Evolutionary conservation across 1,140 invertebrate genomes (phyloP).

Genomic region (Rhopalosiphum padi): DNA sequence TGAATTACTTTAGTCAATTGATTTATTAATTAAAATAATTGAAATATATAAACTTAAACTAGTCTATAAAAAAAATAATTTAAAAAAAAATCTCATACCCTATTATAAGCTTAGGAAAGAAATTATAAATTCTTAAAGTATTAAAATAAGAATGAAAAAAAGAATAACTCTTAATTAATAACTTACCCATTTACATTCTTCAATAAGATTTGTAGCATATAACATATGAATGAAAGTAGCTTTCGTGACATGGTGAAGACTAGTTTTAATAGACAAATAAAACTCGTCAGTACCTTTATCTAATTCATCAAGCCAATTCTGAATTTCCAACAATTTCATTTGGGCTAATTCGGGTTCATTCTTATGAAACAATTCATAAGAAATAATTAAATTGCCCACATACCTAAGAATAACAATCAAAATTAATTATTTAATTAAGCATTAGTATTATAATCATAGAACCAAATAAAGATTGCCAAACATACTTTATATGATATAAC

Average conservation of each 20-base stretch:
- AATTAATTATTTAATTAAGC: too few species aligned
- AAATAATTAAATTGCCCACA: conserved; percentile 36
- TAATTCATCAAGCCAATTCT: conserved; percentile 45
- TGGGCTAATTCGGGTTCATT: background rate
- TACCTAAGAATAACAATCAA: conserved; percentile 25
- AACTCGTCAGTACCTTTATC: conserved; percentile 41
- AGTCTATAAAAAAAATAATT: too few species aligned
- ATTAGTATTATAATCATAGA: too few species aligned
- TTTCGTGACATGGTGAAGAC: conserved; percentile 15
- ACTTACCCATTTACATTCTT: conserved; percentile 37
- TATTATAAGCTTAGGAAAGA: too few species aligned
- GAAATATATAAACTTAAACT: too few species aligned
- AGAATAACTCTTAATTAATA: background rate
- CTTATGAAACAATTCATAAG: conserved; percentile 36
- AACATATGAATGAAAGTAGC: conserved; percentile 46
- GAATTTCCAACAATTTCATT: conserved; percentile 40
- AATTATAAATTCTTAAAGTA: too few species aligned
- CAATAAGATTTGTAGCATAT: conserved; percentile 24
- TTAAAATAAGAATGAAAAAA: too few species aligned
- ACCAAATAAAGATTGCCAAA: too few species aligned
- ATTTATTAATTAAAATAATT: too few species aligned
- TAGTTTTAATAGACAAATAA: conserved; percentile 46
- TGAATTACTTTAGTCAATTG: too few species aligned
- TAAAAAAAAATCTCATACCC: too few species aligned
- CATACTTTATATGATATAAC: too few species aligned